Base-by-base conservation (phyloP, 2,888 invertebrate species). In the Eupithecia pulchellata region DNA sequence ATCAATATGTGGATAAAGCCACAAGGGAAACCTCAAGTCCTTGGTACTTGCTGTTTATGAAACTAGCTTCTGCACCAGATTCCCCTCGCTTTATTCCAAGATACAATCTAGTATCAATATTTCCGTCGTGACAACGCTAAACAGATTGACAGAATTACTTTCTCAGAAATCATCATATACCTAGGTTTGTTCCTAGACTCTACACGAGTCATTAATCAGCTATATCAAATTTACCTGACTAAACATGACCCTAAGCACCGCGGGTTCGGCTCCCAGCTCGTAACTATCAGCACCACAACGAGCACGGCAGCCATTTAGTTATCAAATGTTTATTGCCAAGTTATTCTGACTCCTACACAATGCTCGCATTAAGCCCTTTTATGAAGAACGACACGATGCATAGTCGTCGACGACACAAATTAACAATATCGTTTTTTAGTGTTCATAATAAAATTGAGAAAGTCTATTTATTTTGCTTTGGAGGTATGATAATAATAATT, bases 261-360 rank as follows among this genome's bases (percentile, higher is more conserved):
- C 36, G 25, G 60, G 42, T 42, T 66, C 32, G 60, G 8, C 30
- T 60, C 20, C 66, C 42, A 58, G 60, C 20, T 29, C 30, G 29
- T 32, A 29, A 29, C 57, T 58, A 39, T 60, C 30, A 42, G 30
- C 6, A 60, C 39, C 34, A 36, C 65, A 39, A 36, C 61, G 61
- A 61, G 14, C 61, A 57, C 32, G 27, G 65, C 57, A 30, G 17
- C 34, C 34, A 66, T 66, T 66, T 42, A 66, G 66, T 64, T 68
- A 68, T 68, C 64, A 64, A 68, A 64, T 30, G 68, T 58, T 68
- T 64, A 68, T 58, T 42, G 58, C 64, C 42, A 32, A 68, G 36
- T 68, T 57, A n/a, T 58, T 58, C 64, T 32, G 27, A 67, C 68
- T 63, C 64, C 68, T 62, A 64, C 64, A 61, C 32, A 34, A 52